Percentiles rank a stretch among this genome's conserved stretches.
phyloP scores from a whole-genome alignment of 2,797 vertebrate species.

The Sebastes minor region DNA sequence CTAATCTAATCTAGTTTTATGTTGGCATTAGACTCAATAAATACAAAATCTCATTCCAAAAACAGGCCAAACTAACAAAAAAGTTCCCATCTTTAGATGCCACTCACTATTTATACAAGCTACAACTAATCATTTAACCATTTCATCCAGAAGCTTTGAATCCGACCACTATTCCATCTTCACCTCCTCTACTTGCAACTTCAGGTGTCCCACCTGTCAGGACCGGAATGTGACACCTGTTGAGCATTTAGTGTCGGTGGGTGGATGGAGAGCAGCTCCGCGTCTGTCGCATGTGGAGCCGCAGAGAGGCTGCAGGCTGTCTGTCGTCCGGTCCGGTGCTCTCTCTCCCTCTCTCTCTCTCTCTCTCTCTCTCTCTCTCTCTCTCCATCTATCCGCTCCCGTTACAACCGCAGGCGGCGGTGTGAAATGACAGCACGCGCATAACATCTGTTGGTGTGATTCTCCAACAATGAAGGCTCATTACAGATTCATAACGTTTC shows the following conservation, averaged over 20 bases:
- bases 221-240: constrained; percentile 74
- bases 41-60: not conserved
- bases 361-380: too few relatives aligned
- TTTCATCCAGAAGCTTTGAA: not conserved
- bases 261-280: not conserved
- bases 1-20: not conserved
- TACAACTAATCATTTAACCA: not conserved
- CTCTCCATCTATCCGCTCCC: constrained; percentile 21
- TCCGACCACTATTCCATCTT: not conserved
- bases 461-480: constrained; percentile 82
- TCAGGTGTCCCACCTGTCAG: constrained; percentile 74
- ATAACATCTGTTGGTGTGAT: constrained; percentile 82
- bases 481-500: constrained; percentile 85
- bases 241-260: constrained; percentile 19
- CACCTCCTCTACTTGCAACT: not conserved
- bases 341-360: too few relatives aligned
- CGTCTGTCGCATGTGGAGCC: constrained; percentile 29
- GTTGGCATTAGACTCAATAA: too few relatives aligned
- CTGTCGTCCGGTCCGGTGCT: not conserved
- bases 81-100: not conserved
- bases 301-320: constrained; percentile 16
- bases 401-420: constrained; percentile 65
- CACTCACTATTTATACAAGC: not conserved
- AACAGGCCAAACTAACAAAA: not conserved
- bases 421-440: constrained; percentile 82